Evolutionary conservation across 2,888 invertebrate species (phyloP).

Genomic region (Metallyticus violacea): DNA sequence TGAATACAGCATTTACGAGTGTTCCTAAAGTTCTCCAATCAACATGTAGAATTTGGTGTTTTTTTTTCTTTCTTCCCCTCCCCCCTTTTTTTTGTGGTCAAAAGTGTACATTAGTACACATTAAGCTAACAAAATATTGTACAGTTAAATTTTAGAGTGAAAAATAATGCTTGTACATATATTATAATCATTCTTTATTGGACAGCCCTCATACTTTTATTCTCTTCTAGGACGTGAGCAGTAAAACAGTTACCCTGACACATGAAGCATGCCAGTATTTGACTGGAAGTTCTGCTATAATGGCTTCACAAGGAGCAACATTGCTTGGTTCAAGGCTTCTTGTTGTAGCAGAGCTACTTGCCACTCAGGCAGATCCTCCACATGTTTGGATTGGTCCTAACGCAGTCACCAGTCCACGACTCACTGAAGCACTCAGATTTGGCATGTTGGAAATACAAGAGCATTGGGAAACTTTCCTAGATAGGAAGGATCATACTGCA

Average conservation of each 20-base stretch:
- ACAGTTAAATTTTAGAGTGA: too few species aligned
- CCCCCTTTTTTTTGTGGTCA: too few species aligned
- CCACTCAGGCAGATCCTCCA: constrained; percentile 71
- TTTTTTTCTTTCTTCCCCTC: too few species aligned
- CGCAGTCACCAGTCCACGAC: constrained; percentile 59
- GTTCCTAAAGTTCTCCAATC: too few species aligned
- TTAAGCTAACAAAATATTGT: too few species aligned
- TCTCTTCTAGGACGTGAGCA: constrained; percentile 68
- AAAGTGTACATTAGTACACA: too few species aligned
- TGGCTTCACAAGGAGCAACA: constrained; percentile 46
- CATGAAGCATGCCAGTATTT: constrained; percentile 72
- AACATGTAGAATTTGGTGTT: too few species aligned
- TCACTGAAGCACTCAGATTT: constrained; percentile 82
- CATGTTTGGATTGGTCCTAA: constrained; percentile 81
- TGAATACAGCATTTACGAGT: too few species aligned
- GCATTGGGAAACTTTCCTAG: constrained; percentile 91
- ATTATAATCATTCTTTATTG: too few species aligned
- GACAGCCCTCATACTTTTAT: too few species aligned
- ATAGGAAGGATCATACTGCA: constrained; percentile 82
- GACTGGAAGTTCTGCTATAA: constrained; percentile 46
- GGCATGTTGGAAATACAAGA: constrained; percentile 91
- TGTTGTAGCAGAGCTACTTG: constrained; percentile 59
- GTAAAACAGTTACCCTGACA: constrained; percentile 71
- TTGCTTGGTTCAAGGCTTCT: constrained; percentile 53
- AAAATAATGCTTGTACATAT: too few species aligned